Evolutionary conservation across 2,113 vertebrate species (phyloP), one percentile per base, ranked within the genome.

Genomic region (Gambusia affinis): DNA sequence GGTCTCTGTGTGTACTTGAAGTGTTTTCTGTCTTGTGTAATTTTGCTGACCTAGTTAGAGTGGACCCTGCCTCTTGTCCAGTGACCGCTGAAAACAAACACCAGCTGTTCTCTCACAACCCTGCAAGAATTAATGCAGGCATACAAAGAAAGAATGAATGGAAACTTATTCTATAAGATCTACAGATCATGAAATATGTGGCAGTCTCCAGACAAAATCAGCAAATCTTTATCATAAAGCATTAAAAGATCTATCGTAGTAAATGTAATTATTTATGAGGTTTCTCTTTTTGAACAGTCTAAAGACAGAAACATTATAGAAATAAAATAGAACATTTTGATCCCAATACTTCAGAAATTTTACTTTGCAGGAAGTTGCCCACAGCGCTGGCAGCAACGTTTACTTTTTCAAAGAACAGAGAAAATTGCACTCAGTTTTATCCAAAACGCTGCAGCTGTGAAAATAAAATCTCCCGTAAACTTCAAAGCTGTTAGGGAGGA

Each of bases 401-500:
- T 35, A 28, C 31, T 8, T 51, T 64, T 61, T 79, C 35, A 5
- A 42, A 30, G 47, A 30, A 22, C 27, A 31, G 5, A 57, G 17
- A 22, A 57, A 57, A 57, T 57, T n/a, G 51, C 22, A 8, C 22
- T 57, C 44, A n/a, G 24, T 57, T 30, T 30, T 57, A n/a, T 57
- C 51, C 51, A 57, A 47, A 57, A n/a, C 24, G 5, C 8, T 14
- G 2, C 17, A 51, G 19, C 22, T 57, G 51, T n/a, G 51, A n/a
- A 57, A 57, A 57, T 57, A 57, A 54, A 54, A 54, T 54, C 62
- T 78, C 84, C 71, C 62, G 71, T 70, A 84, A 85, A 87, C 75
- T 87, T 89, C 76, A 83, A 39, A 54, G 73, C 73, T 30, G 72
- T 8, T 54, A 60, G 65, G 79, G 64, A 75, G 62, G 61, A 80